These are phyloP conservation scores for Pocillopora damicornis DNA, from an alignment of 64 coral and sea anemone species.

Conservation along the genomic window DNA sequence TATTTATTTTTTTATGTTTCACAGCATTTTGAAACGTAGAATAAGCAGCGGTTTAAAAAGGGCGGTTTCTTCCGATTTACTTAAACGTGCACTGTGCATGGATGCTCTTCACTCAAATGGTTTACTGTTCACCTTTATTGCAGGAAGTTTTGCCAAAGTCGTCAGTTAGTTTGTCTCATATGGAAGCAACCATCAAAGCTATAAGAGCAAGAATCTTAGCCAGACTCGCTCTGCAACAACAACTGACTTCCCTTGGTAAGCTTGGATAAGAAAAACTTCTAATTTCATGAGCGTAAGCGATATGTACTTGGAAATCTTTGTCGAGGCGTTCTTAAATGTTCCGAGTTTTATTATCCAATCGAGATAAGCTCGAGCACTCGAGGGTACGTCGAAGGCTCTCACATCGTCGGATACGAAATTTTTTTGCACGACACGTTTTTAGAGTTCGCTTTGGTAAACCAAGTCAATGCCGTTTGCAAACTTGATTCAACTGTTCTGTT, in stretches of 20 bases:
- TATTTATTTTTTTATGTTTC: background rate
- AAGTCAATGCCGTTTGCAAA: too few relatives aligned
- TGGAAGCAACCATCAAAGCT: constrained; percentile 92
- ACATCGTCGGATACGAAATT: too few relatives aligned
- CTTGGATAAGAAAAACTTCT: background rate
- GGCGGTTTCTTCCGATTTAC: background rate
- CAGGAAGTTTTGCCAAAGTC: constrained; percentile 71
- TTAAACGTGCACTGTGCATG: background rate
- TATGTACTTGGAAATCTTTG: too few relatives aligned
- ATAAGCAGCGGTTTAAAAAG: too few relatives aligned
- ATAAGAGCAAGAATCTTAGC: constrained; percentile 78
- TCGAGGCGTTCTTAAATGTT: too few relatives aligned
- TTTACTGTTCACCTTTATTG: background rate
- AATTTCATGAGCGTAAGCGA: background rate
- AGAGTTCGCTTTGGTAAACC: too few relatives aligned
- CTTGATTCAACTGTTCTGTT: background rate
- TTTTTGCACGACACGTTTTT: too few relatives aligned
- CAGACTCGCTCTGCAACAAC: constrained; percentile 79
- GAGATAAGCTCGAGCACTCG: too few relatives aligned
- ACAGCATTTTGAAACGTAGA: background rate
- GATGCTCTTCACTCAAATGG: background rate
- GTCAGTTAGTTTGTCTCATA: constrained; percentile 83
- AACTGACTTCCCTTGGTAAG: constrained; percentile 82
- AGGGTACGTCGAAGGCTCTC: too few relatives aligned
- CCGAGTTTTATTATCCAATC: too few relatives aligned